Evolutionary conservation across 2,797 vertebrate genomes (phyloP).

Genomic region (Falco berigora): DNA sequence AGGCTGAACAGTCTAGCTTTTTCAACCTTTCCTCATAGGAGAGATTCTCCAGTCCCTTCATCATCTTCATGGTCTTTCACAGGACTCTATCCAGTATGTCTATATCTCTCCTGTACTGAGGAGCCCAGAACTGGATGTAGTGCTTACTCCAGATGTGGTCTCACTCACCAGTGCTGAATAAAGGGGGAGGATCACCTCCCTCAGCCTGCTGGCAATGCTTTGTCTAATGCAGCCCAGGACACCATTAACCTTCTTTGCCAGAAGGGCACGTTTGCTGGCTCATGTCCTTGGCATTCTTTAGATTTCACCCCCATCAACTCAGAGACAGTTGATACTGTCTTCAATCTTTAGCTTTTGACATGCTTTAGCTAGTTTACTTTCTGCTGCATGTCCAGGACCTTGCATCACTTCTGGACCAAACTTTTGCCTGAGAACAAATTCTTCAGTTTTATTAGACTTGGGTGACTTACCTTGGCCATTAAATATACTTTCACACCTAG

Average conservation of each 20-base stretch:
- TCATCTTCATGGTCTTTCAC: background rate
- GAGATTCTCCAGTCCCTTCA: background rate
- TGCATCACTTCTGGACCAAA: background rate
- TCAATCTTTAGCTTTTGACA: background rate
- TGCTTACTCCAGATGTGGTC: no score
- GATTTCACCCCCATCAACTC: background rate
- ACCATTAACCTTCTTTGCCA: background rate
- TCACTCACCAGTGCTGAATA: no score
- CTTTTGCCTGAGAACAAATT: background rate
- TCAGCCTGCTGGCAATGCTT: no score
- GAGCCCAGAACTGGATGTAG: no score
- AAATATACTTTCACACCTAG: background rate
- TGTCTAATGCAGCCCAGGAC: no score
- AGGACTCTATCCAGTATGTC: background rate
- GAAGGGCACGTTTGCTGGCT: background rate
- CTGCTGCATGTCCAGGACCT: background rate
- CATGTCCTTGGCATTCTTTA: background rate
- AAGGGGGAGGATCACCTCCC: no score
- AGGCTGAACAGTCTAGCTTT: background rate
- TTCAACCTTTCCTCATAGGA: background rate
- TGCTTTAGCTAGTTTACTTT: background rate
- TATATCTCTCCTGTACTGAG: background rate
- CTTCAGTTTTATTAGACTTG: background rate
- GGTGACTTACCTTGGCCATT: background rate
- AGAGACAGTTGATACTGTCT: background rate